These are phyloP conservation scores for Limnothrissa miodon DNA, from an alignment of 2,113 vertebrate genomes.

Conservation along the genomic window DNA sequence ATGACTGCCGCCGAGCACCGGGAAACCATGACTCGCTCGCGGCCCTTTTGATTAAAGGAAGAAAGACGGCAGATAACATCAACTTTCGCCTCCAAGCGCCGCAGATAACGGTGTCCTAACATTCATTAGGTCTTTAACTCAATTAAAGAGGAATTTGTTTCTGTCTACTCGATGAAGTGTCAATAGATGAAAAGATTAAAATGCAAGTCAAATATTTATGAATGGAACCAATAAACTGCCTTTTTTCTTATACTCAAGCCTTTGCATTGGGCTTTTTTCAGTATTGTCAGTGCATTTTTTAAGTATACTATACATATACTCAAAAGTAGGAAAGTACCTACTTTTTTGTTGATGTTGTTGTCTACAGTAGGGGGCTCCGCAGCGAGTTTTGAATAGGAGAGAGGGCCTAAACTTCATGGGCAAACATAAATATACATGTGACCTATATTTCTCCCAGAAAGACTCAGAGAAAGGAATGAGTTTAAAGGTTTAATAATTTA, in stretches of 20 bases:
- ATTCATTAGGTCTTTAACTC: constrained; percentile 67
- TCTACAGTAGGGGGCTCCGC: too few species aligned
- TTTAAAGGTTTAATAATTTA: too few species aligned
- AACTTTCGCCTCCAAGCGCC: constrained; percentile 18
- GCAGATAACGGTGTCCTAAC: constrained; percentile 54
- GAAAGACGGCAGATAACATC: constrained; percentile 53
- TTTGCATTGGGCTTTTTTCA: too few species aligned
- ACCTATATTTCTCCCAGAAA: too few species aligned
- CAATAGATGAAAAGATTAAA: constrained; percentile 54
- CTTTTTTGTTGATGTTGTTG: too few species aligned
- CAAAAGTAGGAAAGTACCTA: too few species aligned
- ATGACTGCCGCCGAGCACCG: constrained; percentile 61
- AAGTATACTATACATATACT: too few species aligned
- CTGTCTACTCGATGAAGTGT: constrained; percentile 59
- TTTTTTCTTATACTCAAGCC: background rate
- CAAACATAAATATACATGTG: too few species aligned
- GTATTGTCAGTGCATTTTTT: too few species aligned
- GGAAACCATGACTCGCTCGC: constrained; percentile 63
- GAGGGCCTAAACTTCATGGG: too few species aligned
- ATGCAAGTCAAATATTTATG: constrained; percentile 16
- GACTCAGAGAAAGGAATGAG: too few species aligned
- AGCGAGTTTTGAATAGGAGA: too few species aligned
- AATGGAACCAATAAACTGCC: background rate
- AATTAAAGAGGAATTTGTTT: constrained; percentile 65
- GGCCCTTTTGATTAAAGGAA: constrained; percentile 67